A percentile compares a stretch with the other conserved stretches of the same genome.
These are phyloP conservation scores for Chymomyza caudatula DNA, from an alignment of 2,888 invertebrate species.

Conservation along the genomic window DNA sequence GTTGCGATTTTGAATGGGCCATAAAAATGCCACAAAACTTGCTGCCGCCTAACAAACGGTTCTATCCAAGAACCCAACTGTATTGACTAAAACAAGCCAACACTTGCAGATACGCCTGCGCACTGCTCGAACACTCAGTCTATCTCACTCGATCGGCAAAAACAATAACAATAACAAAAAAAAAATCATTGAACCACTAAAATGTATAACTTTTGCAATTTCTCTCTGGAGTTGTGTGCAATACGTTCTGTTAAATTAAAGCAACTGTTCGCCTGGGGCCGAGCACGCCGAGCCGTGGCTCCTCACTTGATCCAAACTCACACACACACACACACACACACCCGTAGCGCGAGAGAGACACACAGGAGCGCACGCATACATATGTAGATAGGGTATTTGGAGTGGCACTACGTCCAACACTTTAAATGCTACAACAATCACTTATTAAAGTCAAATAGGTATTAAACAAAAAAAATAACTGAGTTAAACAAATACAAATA, in stretches of 20 bases:
- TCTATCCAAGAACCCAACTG: constrained; percentile 16
- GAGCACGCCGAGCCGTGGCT: constrained; percentile 9
- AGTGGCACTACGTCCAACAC: constrained; percentile 61
- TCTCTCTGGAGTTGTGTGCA: not conserved
- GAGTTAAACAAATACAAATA: constrained; percentile 66
- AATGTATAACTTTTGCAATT: not conserved
- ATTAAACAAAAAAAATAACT: constrained; percentile 66
- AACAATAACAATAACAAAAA: not conserved
- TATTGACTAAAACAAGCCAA: constrained; percentile 36
- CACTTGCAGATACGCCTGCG: constrained; percentile 33
- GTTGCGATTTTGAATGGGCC: constrained; percentile 61
- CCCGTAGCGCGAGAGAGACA: not conserved
- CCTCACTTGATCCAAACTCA: constrained; percentile 32
- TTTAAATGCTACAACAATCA: constrained; percentile 72
- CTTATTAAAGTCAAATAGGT: constrained; percentile 75
- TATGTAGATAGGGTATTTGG: not conserved
- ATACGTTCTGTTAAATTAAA: not conserved
- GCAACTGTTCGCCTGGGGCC: not conserved
- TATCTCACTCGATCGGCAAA: constrained; percentile 1
- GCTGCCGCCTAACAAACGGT: not conserved
- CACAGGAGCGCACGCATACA: not conserved
- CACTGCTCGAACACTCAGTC: constrained; percentile 10
- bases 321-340: constrained; percentile 7
- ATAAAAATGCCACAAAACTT: constrained; percentile 46
- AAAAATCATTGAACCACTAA: not conserved